Evolutionary conservation across 2,797 vertebrate genomes (phyloP).

Genomic region (Chaenodraco wilsoni): DNA sequence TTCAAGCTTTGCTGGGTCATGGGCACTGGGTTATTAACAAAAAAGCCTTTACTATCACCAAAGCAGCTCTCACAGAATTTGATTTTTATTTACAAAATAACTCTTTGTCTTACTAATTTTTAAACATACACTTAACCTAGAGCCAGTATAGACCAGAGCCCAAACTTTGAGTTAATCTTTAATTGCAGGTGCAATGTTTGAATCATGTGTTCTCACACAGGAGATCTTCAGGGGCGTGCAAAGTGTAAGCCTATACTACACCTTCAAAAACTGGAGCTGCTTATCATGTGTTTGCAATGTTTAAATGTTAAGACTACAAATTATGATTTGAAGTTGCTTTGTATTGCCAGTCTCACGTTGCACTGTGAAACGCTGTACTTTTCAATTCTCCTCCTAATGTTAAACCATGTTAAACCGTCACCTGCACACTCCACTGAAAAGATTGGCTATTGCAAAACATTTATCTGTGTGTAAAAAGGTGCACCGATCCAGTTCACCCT

Average conservation of each 20-base stretch:
- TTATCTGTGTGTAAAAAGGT: background rate
- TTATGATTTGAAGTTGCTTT: background rate
- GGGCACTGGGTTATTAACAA: background rate
- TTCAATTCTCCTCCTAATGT: background rate
- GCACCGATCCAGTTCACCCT: background rate
- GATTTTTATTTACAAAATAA: background rate
- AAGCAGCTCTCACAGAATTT: background rate
- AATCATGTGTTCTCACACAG: background rate
- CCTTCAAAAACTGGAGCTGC: slow-evolving; percentile 6
- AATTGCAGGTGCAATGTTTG: slow-evolving; percentile 11
- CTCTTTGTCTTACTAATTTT: background rate
- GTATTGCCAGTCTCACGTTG: background rate
- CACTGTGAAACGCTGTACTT: slow-evolving; percentile 24
- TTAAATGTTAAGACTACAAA: slow-evolving; percentile 4
- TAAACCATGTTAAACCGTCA: background rate
- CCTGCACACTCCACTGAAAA: slow-evolving; percentile 15
- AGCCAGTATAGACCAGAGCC: background rate
- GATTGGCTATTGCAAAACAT: slow-evolving; percentile 1
- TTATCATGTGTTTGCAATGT: slow-evolving; percentile 30
- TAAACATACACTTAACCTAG: background rate
- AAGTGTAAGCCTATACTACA: background rate
- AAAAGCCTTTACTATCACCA: background rate
- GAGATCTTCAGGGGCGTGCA: background rate
- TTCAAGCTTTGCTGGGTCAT: background rate
- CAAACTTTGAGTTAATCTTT: background rate